These are phyloP conservation scores for Anguilla obscura DNA, from an alignment of 2,797 vertebrate species.

Conservation along the genomic window DNA sequence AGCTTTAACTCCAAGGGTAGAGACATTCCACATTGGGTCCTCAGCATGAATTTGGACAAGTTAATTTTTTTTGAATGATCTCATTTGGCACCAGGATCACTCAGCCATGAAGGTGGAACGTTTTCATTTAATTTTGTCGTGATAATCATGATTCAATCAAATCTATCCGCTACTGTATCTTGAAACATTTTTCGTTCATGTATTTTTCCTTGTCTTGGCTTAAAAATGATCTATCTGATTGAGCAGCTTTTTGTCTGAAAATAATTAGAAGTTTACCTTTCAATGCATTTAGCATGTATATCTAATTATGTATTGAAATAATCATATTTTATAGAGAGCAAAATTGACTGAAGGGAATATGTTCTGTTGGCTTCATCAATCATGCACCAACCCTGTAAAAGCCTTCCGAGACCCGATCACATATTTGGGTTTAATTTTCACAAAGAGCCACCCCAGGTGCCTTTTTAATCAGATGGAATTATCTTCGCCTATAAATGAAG, in stretches of 20 bases:
- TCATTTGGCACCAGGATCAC: background rate
- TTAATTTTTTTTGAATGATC: background rate
- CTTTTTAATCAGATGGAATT: constrained; percentile 4
- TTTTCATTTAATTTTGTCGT: background rate
- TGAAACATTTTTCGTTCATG: background rate
- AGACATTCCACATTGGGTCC: background rate
- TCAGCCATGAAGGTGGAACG: background rate
- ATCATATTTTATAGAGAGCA: background rate
- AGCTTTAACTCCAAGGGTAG: constrained; percentile 36
- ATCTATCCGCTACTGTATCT: background rate
- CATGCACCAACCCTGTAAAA: background rate
- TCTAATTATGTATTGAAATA: background rate
- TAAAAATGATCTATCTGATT: background rate
- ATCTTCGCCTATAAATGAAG: constrained; percentile 2
- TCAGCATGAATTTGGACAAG: background rate
- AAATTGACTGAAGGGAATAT: background rate
- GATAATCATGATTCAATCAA: background rate
- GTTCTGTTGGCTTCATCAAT: background rate
- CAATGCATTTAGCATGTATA: background rate
- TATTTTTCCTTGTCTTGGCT: background rate
- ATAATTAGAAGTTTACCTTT: too few relatives aligned
- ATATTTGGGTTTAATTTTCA: background rate
- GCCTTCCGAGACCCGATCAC: background rate
- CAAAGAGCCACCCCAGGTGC: background rate
- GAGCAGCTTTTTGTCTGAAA: too few relatives aligned